These are phyloP conservation scores for Acrobeloides nanus DNA, from an alignment of 2,888 invertebrate genomes.

Conservation along the genomic window DNA sequence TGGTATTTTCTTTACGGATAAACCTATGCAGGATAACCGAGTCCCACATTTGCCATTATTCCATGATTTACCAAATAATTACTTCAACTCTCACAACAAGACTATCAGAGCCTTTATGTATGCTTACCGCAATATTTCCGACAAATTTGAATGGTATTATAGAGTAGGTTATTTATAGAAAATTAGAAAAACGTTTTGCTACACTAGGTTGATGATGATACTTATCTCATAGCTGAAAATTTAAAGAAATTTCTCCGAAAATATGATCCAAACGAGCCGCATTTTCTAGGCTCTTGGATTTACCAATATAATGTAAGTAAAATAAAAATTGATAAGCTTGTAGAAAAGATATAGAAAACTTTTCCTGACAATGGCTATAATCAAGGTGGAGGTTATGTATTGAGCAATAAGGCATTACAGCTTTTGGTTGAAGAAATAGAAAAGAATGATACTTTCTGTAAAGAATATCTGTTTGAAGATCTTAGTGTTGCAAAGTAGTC, in stretches of 20 bases:
- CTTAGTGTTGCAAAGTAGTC: not conserved
- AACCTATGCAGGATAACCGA: not conserved
- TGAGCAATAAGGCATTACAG: conserved; percentile 3
- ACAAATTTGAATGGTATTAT: conserved; percentile 7
- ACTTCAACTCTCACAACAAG: not conserved
- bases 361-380: conserved; percentile 3
- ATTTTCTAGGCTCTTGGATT: conserved; percentile 1
- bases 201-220: conserved; percentile 6
- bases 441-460: not conserved
- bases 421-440: conserved; percentile 1
- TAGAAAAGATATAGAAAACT: not conserved
- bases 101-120: not conserved
- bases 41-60: not conserved
- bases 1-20: not conserved
- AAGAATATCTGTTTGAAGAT: not conserved
- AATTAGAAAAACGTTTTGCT: no score
- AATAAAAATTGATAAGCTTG: not conserved
- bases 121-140: conserved; percentile 1
- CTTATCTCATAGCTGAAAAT: conserved; percentile 6
- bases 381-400: not conserved
- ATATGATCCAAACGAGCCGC: conserved; percentile 6
- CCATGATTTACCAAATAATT: not conserved
- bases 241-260: conserved; percentile 1
- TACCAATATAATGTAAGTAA: not conserved
- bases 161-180: no score